Percentiles rank a stretch among this genome's conserved stretches.
Evolutionary conservation across 2,113 vertebrate genomes (phyloP).

Genomic region (Seriola rivoliana): DNA sequence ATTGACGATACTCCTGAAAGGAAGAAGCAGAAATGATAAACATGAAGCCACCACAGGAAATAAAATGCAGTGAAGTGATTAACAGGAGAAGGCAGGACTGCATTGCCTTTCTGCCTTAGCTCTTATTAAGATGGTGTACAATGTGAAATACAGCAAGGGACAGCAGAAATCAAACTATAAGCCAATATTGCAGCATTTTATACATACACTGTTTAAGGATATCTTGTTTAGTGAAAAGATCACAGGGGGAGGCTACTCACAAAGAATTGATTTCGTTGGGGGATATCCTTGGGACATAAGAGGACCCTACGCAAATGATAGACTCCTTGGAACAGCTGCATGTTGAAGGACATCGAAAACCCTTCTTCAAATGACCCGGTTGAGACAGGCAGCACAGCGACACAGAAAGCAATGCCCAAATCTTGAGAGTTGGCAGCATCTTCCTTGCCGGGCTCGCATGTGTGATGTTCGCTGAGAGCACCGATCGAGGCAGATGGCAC

Average conservation of each 20-base stretch:
- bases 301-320: constrained; percentile 94
- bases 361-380: constrained; percentile 80
- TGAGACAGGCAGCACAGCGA: constrained; percentile 65
- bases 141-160: background rate
- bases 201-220: background rate
- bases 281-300: constrained; percentile 86
- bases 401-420: constrained; percentile 69
- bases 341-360: constrained; percentile 87
- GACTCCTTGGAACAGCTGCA: constrained; percentile 97
- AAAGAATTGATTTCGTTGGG: constrained; percentile 92
- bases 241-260: constrained; percentile 83
- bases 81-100: background rate
- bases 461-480: constrained; percentile 60
- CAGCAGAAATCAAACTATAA: background rate
- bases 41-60: background rate
- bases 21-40: constrained; percentile 6
- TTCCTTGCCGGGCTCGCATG: constrained; percentile 81
- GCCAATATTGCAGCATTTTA: background rate
- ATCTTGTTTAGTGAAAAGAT: background rate
- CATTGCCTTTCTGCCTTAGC: constrained; percentile 9
- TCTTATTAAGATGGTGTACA: background rate
- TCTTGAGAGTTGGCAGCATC: constrained; percentile 80
- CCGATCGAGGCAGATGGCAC: constrained; percentile 65
- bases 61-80: constrained; percentile 13
- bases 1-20: constrained; percentile 94